Evolutionary conservation across 2,888 invertebrate species (phyloP), one percentile per base, ranked within the genome.

Genomic region (Flexamia atlantica): DNA sequence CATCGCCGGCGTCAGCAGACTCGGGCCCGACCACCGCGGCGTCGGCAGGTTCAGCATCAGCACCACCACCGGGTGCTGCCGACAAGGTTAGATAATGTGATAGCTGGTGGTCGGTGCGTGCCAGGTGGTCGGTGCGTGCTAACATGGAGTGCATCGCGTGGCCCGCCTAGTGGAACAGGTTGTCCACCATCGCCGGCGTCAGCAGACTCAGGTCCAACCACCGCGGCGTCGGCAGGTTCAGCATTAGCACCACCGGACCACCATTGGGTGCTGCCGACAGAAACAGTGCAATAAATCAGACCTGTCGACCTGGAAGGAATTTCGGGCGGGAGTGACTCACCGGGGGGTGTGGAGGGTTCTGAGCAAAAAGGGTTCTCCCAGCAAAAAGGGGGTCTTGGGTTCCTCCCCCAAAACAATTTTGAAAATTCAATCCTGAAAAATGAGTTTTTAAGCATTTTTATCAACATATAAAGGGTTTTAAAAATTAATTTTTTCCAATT

Each of bases 61-160:
- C 20, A 98, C 98, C 0, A 98, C 99, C 81, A 98, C 94, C 0
- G 99, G 98, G 89, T 94, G 93, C 94, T 96, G 90, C n/a, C n/a
- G n/a, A n/a, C n/a, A n/a, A n/a, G n/a, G n/a, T n/a, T n/a, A n/a
- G n/a, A n/a, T n/a, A n/a, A n/a, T n/a, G n/a, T n/a, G n/a, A n/a
- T n/a, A 99, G 83, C 99, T 92, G 0, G 99, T 99, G 85, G 99
- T 99, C 3, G 98, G 96, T 68, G 99, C 98, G 91, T 99, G 99
- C 90, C 99, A n/a, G 99, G 91, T 98, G 97, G 85, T 94, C 93
- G 0, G 99, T 98, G 86, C 98, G 93, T 0, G 97, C 99, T 87
- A 99, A 91, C 98, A 99, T 99, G 23, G 99, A 98, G 91, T 99
- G 99, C 93, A 99, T 95, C 20, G 99, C 99, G 91, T 99, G 99